Evolutionary conservation across 2,113 vertebrate species (phyloP).

Genomic region (Sylvietta virens): DNA sequence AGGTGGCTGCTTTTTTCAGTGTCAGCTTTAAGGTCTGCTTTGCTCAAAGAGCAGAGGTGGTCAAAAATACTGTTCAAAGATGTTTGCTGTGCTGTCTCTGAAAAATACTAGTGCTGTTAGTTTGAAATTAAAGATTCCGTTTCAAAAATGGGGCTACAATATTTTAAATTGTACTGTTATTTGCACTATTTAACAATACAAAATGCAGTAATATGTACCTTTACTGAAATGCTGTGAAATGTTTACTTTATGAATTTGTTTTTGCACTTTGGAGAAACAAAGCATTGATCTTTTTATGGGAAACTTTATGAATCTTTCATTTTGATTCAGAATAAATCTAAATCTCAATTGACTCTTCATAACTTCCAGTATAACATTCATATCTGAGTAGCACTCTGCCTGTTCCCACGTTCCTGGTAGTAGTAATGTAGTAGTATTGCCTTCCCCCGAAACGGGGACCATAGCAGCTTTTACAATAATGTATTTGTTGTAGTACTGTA

Average conservation of each 20-base stretch:
- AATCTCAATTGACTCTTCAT: not conserved
- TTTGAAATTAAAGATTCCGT: not conserved
- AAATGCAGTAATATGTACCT: not conserved
- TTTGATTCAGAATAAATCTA: conserved; percentile 9
- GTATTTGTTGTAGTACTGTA: not conserved
- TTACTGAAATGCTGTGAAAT: conserved; percentile 1
- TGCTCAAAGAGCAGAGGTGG: not conserved
- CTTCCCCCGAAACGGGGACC: fast-evolving
- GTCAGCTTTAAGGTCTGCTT: not conserved
- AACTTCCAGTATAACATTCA: not conserved
- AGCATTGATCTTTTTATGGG: not conserved
- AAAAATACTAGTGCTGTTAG: not conserved
- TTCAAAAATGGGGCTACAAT: not conserved
- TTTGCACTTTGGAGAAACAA: not conserved
- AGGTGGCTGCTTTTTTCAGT: not conserved
- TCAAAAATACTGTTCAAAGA: not conserved
- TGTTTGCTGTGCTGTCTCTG: not conserved
- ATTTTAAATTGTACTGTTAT: not conserved
- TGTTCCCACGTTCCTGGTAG: not conserved
- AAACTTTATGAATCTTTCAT: not conserved
- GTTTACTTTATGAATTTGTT: not conserved
- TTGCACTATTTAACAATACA: not conserved
- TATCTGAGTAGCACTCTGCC: not conserved
- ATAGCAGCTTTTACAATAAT: not conserved
- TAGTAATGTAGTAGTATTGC: not conserved